phyloP scores from a whole-genome alignment of 2,797 vertebrate species.

The Cryptoprocta ferox region DNA sequence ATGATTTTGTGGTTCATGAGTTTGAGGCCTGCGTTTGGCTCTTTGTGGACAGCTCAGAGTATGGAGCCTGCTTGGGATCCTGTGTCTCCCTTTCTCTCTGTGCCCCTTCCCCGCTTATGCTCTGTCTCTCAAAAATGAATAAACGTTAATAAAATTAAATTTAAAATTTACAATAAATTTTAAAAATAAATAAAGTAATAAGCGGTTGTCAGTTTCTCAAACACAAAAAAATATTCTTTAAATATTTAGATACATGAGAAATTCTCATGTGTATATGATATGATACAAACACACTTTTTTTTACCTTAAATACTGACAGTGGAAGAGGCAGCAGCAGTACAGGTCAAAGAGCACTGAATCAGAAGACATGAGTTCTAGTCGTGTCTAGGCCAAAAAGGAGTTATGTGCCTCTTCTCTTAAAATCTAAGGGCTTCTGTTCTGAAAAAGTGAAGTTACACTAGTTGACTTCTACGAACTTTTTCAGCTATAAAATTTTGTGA shows the following conservation, averaged over 20 bases:
- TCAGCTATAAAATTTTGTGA: constrained; percentile 21
- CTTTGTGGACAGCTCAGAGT: too few species aligned
- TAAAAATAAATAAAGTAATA: neutral
- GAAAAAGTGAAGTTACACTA: neutral
- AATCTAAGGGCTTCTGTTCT: neutral
- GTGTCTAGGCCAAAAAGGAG: neutral
- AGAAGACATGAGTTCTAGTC: neutral
- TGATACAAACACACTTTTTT: neutral
- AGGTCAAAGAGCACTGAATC: neutral
- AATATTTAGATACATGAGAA: neutral
- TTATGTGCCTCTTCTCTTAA: neutral
- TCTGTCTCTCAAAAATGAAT: too few species aligned
- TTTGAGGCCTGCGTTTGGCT: too few species aligned
- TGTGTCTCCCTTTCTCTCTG: too few species aligned
- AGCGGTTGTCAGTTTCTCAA: neutral
- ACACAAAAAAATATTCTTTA: neutral
- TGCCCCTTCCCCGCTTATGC: too few species aligned
- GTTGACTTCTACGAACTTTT: constrained; percentile 38
- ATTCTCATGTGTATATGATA: neutral
- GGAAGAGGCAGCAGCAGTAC: neutral
- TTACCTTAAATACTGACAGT: neutral
- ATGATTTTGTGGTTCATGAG: too few species aligned
- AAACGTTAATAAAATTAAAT: too few species aligned
- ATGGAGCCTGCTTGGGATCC: too few species aligned
- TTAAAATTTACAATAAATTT: too few species aligned